Percentiles rank a stretch among this genome's conserved stretches.
These are phyloP conservation scores for rabbit (Oryctolagus cuniculus) DNA, from an alignment of 2,113 vertebrate genomes.

Conservation along the genomic window DNA sequence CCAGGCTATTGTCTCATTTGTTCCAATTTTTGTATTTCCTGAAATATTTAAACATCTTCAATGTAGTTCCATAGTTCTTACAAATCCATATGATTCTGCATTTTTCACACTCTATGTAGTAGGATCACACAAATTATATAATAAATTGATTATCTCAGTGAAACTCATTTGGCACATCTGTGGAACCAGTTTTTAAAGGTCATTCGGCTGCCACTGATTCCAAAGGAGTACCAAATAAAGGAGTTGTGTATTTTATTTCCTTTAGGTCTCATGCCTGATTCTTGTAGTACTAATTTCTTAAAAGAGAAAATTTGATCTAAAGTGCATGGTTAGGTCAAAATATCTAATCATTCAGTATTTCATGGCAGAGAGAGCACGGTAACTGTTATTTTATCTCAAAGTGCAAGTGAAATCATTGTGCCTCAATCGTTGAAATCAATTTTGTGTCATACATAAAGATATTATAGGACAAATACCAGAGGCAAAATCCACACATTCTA, in stretches of 20 bases:
- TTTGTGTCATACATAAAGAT: conserved; percentile 63
- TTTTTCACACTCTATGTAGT: neutral
- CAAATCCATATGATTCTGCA: neutral
- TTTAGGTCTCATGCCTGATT: neutral
- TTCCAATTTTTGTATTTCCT: conserved; percentile 21
- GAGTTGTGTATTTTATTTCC: neutral
- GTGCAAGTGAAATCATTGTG: conserved; percentile 33
- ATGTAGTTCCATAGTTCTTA: neutral
- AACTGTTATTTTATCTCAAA: conserved; percentile 43
- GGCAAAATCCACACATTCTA: conserved; percentile 58
- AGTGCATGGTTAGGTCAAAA: conserved; percentile 34
- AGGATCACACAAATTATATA: neutral
- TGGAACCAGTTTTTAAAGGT: neutral
- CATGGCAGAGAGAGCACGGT: conserved; percentile 22
- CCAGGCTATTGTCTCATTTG: neutral
- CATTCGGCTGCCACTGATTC: neutral
- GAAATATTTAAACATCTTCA: neutral
- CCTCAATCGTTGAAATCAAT: conserved; percentile 59
- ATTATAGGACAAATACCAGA: conserved; percentile 52
- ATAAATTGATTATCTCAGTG: neutral
- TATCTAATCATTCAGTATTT: conserved; percentile 63
- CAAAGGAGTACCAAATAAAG: neutral
- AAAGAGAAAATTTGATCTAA: conserved; percentile 27
- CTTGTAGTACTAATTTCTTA: neutral
- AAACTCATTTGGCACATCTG: neutral